A percentile compares a stretch with the other conserved stretches of the same genome.
Evolutionary conservation across 2,888 invertebrate species (phyloP).

Genomic region (Gymnosoma rotundatum): DNA sequence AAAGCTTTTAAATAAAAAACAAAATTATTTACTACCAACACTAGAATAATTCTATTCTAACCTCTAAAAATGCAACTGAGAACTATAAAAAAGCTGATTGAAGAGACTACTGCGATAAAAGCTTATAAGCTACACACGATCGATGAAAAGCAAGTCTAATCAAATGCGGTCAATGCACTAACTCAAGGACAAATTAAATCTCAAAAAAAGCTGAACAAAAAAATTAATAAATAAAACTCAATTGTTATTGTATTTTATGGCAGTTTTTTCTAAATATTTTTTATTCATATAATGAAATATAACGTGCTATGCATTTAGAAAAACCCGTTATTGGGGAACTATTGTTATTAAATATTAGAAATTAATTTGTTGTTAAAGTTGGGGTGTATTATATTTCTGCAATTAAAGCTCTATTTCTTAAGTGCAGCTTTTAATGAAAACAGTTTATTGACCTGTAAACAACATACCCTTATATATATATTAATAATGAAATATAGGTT

Average conservation of each 20-base stretch:
- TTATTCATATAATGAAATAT: no score
- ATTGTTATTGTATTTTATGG: background rate
- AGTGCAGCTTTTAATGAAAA: constrained; percentile 17
- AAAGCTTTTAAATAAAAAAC: constrained; percentile 35
- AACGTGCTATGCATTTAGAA: no score
- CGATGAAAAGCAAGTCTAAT: background rate
- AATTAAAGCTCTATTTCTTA: background rate
- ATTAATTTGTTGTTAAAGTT: background rate
- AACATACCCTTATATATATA: constrained; percentile 7
- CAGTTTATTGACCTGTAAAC: constrained; percentile 45
- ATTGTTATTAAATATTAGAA: background rate
- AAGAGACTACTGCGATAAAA: background rate
- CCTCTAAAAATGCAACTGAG: constrained; percentile 22
- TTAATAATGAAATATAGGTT: background rate
- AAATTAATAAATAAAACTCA: no score
- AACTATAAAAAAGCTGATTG: background rate
- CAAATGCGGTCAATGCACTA: constrained; percentile 48
- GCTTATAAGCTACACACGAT: constrained; percentile 42
- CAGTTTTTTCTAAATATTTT: no score
- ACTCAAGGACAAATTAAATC: constrained; percentile 52
- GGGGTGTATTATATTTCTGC: no score
- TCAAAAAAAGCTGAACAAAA: constrained; percentile 8
- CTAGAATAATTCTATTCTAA: background rate
- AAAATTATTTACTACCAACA: constrained; percentile 22
- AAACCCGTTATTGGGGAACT: background rate